Evolutionary conservation across 1,140 invertebrate species (phyloP), one percentile per base, ranked within the genome.

Genomic region (Drosophila bifasciata): DNA sequence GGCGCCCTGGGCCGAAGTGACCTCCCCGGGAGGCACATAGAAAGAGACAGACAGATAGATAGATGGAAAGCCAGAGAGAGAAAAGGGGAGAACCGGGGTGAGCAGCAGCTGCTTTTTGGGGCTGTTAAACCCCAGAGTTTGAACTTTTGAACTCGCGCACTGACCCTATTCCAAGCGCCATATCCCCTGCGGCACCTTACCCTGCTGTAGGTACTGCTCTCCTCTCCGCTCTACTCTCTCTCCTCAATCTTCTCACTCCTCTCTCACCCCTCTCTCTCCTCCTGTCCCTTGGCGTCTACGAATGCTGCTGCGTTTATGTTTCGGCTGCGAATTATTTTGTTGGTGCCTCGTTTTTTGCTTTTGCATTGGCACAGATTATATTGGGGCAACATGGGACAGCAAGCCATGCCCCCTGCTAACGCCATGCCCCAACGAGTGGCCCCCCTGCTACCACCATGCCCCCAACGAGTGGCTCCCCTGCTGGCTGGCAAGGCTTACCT

Each of bases 61-160:
- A 19, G 28, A 32, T 8, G 3, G 8, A 2, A 8, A 32, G 8
- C 0, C 21, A 40, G 19, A n/a, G 28, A 25, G 8, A 28, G 3
- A 28, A 2, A 28, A 28, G n/a, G n/a, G n/a, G n/a, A n/a, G n/a
- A n/a, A n/a, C n/a, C n/a, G n/a, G n/a, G n/a, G n/a, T n/a, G n/a
- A n/a, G n/a, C n/a, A n/a, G n/a, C n/a, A 21, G 19, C 28, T 44
- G 46, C 46, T 63, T 76, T 76, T 66, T 55, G 70, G 58, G 71
- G 77, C 63, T 79, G 55, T 79, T 80, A 70, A 80, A 63, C 64
- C 57, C 70, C 52, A 53, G 57, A 53, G 57, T 61, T 28, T 86
- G 74, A 86, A 86, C 81, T 86, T 88, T 86, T 86, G 81, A 86
- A 86, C 81, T 86, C 81, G 77, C 57, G 57, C 81, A 81, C 73